phyloP scores from a whole-genome alignment of 2,113 vertebrate genomes.

The Pao palembangensis region DNA sequence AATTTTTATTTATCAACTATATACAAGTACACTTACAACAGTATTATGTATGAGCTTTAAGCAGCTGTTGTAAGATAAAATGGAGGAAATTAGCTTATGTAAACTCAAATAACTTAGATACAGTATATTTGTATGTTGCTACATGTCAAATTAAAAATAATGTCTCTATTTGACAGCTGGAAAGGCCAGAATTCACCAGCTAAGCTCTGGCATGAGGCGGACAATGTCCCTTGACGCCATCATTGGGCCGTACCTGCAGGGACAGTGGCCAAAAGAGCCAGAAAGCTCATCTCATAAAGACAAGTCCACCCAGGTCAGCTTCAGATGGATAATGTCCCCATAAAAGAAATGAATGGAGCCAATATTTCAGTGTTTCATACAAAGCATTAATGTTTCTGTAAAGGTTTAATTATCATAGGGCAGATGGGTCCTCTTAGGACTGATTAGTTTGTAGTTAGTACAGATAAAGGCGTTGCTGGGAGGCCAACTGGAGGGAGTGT shows the following conservation, averaged over 20 bases:
- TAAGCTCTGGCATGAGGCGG: conserved; percentile 74
- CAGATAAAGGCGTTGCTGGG: conserved; percentile 13
- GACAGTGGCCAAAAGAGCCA: conserved; percentile 86
- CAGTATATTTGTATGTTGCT: neutral
- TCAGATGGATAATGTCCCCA: neutral
- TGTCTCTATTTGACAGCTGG: conserved; percentile 51
- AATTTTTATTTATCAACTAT: no score
- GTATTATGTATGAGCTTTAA: no score
- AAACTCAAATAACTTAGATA: neutral
- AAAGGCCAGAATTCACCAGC: conserved; percentile 70
- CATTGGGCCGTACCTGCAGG: conserved; percentile 84
- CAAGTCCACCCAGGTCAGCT: conserved; percentile 87
- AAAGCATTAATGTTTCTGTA: neutral
- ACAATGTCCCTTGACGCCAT: conserved; percentile 84
- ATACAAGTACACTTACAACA: no score
- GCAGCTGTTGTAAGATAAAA: neutral
- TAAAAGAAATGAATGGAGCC: conserved; percentile 15
- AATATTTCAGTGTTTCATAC: neutral
- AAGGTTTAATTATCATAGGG: neutral
- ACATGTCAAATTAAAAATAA: conserved; percentile 3
- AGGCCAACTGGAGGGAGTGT: conserved; percentile 25
- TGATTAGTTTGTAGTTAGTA: conserved; percentile 22
- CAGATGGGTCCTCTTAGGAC: neutral
- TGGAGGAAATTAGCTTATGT: no score
- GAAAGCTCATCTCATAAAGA: conserved; percentile 77